Percentiles rank a stretch among this genome's conserved stretches.
These are phyloP conservation scores for Exaiptasia diaphana DNA, from an alignment of 64 coral and sea anemone species.

Conservation along the genomic window DNA sequence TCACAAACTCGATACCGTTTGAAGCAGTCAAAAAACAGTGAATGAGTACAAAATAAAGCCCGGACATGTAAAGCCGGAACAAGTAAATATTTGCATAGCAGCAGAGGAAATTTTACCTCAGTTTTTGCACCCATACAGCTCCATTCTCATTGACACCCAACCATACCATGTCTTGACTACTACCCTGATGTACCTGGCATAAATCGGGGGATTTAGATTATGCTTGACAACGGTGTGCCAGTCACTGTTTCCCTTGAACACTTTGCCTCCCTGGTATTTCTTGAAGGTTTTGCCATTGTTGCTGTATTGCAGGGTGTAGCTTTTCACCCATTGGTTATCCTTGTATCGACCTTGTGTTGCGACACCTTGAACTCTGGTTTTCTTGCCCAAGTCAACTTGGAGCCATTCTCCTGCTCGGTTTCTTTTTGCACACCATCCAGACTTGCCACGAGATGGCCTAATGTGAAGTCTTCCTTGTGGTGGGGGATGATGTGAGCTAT, in stretches of 20 bases:
- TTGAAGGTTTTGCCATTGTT: not conserved
- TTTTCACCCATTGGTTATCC: not conserved
- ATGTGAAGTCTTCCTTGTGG: conserved; percentile 66
- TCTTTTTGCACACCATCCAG: conserved; percentile 10
- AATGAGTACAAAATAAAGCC: not conserved
- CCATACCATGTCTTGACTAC: not conserved
- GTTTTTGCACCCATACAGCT: not conserved
- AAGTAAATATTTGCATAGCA: no score
- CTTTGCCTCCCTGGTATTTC: not conserved
- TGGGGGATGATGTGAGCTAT: conserved; percentile 59
- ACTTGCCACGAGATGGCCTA: conserved; percentile 15
- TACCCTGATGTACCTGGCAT: not conserved
- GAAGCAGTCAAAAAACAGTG: no score
- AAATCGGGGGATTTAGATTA: not conserved
- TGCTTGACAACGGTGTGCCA: not conserved
- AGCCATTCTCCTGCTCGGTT: conserved; percentile 19
- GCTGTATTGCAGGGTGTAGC: conserved; percentile 2
- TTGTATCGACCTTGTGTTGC: not conserved
- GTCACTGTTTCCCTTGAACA: not conserved
- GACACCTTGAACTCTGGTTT: not conserved
- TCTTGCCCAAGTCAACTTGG: not conserved
- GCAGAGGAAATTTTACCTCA: no score
- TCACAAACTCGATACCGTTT: no score
- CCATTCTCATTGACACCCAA: not conserved
- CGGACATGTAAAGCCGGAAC: no score